Base-by-base conservation (phyloP, 2,888 invertebrate species). In the Nomada goodeniana region DNA sequence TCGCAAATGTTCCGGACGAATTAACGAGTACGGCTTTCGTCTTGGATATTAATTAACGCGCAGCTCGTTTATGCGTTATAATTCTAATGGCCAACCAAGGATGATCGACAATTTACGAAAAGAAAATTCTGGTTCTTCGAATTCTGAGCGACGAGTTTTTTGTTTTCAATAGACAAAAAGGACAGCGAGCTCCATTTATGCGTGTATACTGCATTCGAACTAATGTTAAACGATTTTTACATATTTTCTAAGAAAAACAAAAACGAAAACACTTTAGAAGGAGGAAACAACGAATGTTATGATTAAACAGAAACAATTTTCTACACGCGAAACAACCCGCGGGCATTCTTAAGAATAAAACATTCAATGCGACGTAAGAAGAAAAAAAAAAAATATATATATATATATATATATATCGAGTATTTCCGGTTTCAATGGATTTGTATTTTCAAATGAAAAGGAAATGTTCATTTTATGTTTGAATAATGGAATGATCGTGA, bases 261-360 rank as follows among this genome's bases (percentile, higher is more conserved):
- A 77, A 55, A 13, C 60, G 29, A 29, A 53, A 23, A 20, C 60
- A 70, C 64, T 80, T 64, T 65, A 59, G 44, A 52, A 10, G 80
- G 36, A 68, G n/a, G 42, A 80, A 80, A 80, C 80, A 80, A 80
- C 80, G 80, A 80, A 80, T 50, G 72, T 80, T 80, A 80, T 60
- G 67, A 64, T 65, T 67, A 80, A 70, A 68, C 5, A 44, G 44
- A 70, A 70, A 50, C 59, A 59, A 68, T 72, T 72, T 80, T 72
- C 57, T 71, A 80, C 44, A 53, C 52, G 23, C 26, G 55, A 63
- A 47, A 47, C 36, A 68, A 26, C 47, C 36, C 10, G 67, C 76
- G 67, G 77, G n/a, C 26, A 20, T 63, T 55, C 47, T 61, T 15
- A 23, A 36, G 15, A 52, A 52, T 75, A n/a, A 57, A 50, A n/a